A percentile compares a stretch with the other conserved stretches of the same genome.
Evolutionary conservation across 2,113 vertebrate genomes (phyloP).

Genomic region (Lasiurus borealis): DNA sequence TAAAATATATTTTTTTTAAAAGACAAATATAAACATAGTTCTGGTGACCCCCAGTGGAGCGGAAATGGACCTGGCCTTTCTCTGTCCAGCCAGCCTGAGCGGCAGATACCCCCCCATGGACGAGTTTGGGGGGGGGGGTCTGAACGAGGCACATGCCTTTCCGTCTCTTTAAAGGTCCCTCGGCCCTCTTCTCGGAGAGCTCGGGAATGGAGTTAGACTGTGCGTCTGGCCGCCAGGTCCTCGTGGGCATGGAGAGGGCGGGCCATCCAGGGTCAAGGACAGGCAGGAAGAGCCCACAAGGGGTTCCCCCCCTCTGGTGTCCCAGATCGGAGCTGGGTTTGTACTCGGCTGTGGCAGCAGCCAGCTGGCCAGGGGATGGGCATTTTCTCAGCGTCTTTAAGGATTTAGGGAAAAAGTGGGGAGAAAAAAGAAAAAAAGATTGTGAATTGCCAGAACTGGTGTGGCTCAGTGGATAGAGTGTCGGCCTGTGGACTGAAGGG

Average conservation of each 20-base stretch:
- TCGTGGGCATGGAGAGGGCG: background rate
- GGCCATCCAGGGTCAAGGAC: background rate
- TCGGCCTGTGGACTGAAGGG: too few relatives aligned
- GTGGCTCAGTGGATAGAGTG: too few relatives aligned
- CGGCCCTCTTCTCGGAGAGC: background rate
- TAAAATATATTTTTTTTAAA: background rate
- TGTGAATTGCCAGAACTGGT: too few relatives aligned
- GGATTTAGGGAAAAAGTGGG: background rate
- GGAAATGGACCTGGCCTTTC: background rate
- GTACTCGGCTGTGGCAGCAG: too few relatives aligned
- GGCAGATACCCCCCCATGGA: background rate
- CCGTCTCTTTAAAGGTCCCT: background rate
- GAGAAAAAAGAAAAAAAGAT: too few relatives aligned
- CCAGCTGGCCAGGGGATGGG: background rate
- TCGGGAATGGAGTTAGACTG: background rate
- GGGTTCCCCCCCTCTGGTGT: background rate
- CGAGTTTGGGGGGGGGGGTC: background rate
- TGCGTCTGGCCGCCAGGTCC: background rate
- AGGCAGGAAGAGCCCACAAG: background rate
- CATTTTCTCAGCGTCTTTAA: background rate
- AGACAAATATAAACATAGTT: background rate
- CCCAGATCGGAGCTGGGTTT: rapidly evolving
- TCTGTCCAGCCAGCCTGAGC: background rate
- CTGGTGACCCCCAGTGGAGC: background rate
- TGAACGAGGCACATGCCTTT: conserved; percentile 36